Percentiles rank a stretch among this genome's conserved stretches.
phyloP scores from a whole-genome alignment of 2,797 vertebrate species.

The Sebastes cheni region DNA sequence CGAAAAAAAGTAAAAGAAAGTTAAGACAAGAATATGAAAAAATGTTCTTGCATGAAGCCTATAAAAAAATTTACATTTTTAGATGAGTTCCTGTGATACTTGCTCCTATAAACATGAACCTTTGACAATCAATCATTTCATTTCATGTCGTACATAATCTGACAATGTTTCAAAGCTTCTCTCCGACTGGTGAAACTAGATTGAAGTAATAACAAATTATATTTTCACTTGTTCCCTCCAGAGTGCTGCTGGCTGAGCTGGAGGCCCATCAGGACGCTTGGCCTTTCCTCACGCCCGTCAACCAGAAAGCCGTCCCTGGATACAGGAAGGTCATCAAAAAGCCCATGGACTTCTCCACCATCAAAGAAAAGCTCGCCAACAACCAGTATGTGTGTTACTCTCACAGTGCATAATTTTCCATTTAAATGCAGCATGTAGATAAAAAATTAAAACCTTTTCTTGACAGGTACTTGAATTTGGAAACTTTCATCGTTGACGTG shows the following conservation, averaged over 20 bases:
- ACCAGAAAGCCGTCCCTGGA: constrained; percentile 95
- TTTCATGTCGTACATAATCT: background rate
- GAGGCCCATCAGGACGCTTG: constrained; percentile 96
- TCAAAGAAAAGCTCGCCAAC: constrained; percentile 92
- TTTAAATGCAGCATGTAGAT: background rate
- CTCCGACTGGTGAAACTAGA: constrained; percentile 71
- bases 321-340: constrained; percentile 98
- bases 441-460: background rate
- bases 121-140: background rate
- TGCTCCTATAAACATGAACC: background rate
- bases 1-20: too few species aligned
- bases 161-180: background rate
- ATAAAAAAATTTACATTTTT: background rate
- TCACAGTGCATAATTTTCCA: background rate
- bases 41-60: too few species aligned
- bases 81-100: background rate
- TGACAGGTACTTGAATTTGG: constrained; percentile 90
- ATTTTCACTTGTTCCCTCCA: constrained; percentile 50
- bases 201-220: constrained; percentile 56
- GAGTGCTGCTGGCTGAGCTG: constrained; percentile 92
- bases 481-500: constrained; percentile 93
- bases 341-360: constrained; percentile 98
- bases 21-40: too few species aligned
- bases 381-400: constrained; percentile 88
- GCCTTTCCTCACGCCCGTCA: constrained; percentile 96